Percentiles rank a stretch among this genome's conserved stretches.
These are phyloP conservation scores for Peromyscus aztecus DNA, from an alignment of 2,797 vertebrate genomes.

Conservation along the genomic window DNA sequence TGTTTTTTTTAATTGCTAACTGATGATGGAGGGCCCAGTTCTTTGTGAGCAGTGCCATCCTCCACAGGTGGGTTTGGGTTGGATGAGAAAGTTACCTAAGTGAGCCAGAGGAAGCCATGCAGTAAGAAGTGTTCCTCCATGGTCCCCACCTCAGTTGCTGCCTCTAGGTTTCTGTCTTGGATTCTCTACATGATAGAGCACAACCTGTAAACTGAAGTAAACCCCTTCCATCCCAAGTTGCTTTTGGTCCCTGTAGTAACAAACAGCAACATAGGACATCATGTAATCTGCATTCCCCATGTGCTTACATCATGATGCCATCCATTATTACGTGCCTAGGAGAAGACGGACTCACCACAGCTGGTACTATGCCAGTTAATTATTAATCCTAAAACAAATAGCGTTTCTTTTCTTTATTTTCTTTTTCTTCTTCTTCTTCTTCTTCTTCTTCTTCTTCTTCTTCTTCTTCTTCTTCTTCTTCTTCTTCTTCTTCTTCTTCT, in stretches of 20 bases:
- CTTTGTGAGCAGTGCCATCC: too few species aligned
- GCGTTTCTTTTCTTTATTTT: too few species aligned
- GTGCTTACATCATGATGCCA: background rate
- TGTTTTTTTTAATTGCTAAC: background rate
- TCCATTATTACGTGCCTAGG: too few species aligned
- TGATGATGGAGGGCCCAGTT: background rate
- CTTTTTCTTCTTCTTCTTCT: too few species aligned
- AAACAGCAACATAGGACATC: background rate
- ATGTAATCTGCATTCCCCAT: background rate
- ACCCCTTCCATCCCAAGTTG: background rate
- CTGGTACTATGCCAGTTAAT: background rate
- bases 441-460: too few species aligned
- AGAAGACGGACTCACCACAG: too few species aligned
- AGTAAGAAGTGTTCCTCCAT: too few species aligned
- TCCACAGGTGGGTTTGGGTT: background rate
- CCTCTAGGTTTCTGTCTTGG: background rate
- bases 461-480: too few species aligned
- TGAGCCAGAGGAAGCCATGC: background rate
- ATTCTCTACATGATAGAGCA: background rate
- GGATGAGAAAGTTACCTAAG: background rate
- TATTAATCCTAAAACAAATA: too few species aligned
- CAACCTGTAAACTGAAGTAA: background rate
- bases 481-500: too few species aligned
- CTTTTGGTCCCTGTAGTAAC: background rate
- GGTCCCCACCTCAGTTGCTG: background rate